Conservation (phyloP, 2,113 vertebrate genomes). For the Nibea coibor region DNA sequence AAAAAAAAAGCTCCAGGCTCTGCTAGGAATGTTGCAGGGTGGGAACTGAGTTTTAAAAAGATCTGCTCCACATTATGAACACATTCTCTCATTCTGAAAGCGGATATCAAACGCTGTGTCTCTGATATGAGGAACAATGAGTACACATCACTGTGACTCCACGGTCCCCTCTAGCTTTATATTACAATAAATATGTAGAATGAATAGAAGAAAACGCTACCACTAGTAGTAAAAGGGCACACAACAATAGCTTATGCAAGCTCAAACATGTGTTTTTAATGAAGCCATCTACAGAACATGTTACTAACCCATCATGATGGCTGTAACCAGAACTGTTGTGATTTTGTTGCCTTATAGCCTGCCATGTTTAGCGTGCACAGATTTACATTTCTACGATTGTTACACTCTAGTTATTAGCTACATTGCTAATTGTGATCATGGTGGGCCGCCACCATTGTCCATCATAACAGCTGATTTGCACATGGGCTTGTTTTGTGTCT, state of each 20-base stretch:
- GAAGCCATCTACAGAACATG: not conserved
- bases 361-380: too few species aligned
- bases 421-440: not conserved
- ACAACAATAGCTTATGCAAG: not conserved
- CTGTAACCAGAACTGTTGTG: not conserved
- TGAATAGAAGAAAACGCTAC: not conserved
- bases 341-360: too few species aligned
- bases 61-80: not conserved
- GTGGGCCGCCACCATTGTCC: not conserved
- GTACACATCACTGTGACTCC: not conserved
- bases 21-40: constrained; percentile 18
- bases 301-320: not conserved
- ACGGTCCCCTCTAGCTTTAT: not conserved
- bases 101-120: not conserved
- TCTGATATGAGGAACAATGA: not conserved
- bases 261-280: not conserved
- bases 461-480: not conserved
- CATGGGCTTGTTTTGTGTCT: not conserved
- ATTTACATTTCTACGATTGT: too few species aligned
- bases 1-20: not conserved
- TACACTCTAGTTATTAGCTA: too few species aligned
- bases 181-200: not conserved
- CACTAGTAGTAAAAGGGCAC: not conserved
- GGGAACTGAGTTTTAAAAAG: not conserved
- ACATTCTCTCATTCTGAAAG: not conserved